phyloP scores from a whole-genome alignment of 1,140 invertebrate species.

The Drosophila nebulosa region DNA sequence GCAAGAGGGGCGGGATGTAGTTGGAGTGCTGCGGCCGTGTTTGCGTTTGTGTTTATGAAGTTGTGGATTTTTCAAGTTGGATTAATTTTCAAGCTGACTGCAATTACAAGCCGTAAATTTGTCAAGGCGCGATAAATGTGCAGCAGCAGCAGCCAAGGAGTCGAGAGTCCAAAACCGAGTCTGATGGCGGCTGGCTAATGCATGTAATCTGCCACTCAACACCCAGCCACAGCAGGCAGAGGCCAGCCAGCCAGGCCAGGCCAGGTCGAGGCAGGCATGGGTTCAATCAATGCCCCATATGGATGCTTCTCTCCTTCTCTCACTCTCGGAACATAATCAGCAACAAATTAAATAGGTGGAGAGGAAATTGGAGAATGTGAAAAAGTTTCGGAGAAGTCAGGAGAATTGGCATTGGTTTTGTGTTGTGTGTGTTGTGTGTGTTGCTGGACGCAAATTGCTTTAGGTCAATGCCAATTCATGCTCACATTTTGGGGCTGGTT shows the following conservation, averaged over 20 bases:
- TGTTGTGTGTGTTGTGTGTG: too few relatives aligned
- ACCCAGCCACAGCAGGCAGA: constrained; percentile 61
- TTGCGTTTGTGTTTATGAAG: constrained; percentile 64
- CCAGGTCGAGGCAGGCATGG: constrained; percentile 25
- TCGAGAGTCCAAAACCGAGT: neutral
- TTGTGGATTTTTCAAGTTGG: constrained; percentile 65
- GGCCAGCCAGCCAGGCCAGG: too few relatives aligned
- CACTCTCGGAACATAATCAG: constrained; percentile 50
- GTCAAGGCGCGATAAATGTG: constrained; percentile 78
- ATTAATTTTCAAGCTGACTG: constrained; percentile 71
- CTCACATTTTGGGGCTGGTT: constrained; percentile 77
- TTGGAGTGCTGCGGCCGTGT: constrained; percentile 1
- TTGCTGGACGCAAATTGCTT: constrained; percentile 19
- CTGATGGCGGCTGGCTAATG: constrained; percentile 57
- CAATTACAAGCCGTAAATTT: constrained; percentile 79
- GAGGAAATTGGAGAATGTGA: neutral
- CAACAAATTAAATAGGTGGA: constrained; percentile 58
- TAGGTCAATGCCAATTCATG: constrained; percentile 70
- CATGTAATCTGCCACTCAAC: constrained; percentile 79
- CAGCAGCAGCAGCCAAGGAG: neutral
- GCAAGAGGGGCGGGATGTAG: neutral
- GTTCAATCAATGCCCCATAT: constrained; percentile 46
- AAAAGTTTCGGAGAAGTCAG: too few relatives aligned
- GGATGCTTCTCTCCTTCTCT: neutral
- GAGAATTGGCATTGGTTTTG: neutral